A percentile compares a stretch with the other conserved stretches of the same genome.
These are phyloP conservation scores for Steinernema khuongi DNA, from an alignment of 1,140 invertebrate genomes.

Conservation along the genomic window DNA sequence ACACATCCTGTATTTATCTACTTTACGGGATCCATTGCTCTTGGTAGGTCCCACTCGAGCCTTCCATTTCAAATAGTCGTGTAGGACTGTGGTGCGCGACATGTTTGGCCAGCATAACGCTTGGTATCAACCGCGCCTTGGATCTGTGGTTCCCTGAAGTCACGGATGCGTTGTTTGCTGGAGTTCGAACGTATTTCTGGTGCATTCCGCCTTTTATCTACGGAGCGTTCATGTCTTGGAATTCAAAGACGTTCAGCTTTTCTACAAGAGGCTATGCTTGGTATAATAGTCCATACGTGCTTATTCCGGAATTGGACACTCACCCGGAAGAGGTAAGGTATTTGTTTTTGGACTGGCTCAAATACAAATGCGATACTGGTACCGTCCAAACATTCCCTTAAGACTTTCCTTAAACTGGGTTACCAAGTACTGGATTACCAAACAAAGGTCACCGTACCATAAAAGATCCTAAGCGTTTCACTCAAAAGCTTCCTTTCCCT, in stretches of 20 bases:
- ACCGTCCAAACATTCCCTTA: too few relatives aligned
- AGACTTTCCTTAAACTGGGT: too few relatives aligned
- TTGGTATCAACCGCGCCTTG: background rate
- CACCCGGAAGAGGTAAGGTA: too few relatives aligned
- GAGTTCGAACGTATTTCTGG: background rate
- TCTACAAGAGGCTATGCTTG: background rate
- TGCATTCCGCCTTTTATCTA: background rate
- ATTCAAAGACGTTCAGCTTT: conserved; percentile 8
- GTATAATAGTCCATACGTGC: background rate
- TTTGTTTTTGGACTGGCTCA: too few relatives aligned
- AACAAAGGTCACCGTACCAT: too few relatives aligned
- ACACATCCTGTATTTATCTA: background rate
- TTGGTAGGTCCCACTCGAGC: background rate
- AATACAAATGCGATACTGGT: too few relatives aligned
- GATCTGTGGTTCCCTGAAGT: background rate
- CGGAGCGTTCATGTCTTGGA: background rate
- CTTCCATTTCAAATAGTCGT: background rate
- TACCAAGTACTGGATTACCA: too few relatives aligned
- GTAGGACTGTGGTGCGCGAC: conserved; percentile 12
- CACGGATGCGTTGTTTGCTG: background rate
- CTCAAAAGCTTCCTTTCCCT: too few relatives aligned
- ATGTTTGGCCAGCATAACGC: background rate
- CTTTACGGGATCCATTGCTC: background rate
- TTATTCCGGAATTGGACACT: background rate
- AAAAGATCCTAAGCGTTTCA: too few relatives aligned